A percentile compares a stretch with the other conserved stretches of the same genome.
phyloP scores from a whole-genome alignment of 2,113 vertebrate genomes.

The Poecile atricapillus region DNA sequence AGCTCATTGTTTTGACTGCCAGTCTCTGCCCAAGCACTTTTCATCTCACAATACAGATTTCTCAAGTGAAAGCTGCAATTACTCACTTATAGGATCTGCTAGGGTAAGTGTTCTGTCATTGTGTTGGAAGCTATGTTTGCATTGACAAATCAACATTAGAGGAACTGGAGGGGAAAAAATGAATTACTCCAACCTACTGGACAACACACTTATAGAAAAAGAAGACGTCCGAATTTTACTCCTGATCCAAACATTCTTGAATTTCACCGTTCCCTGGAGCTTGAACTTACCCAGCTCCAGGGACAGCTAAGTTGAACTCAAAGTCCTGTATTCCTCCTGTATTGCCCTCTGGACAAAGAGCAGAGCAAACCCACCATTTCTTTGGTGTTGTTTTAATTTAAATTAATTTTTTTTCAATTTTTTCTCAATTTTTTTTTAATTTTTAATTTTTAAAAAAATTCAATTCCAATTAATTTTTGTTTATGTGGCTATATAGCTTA shows the following conservation, averaged over 20 bases:
- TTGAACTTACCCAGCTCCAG: neutral
- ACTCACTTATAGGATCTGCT: neutral
- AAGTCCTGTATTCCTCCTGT: neutral
- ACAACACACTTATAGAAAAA: neutral
- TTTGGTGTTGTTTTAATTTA: neutral
- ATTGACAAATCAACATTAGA: neutral
- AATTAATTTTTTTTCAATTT: neutral
- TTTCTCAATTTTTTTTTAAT: neutral
- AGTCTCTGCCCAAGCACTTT: neutral
- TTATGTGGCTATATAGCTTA: neutral
- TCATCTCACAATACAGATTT: neutral
- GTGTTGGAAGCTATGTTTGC: neutral
- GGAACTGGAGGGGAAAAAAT: neutral
- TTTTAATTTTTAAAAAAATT: neutral
- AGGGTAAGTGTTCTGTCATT: neutral
- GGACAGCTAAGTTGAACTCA: neutral
- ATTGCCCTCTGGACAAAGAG: neutral
- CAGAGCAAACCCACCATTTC: neutral
- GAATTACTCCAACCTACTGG: rapidly evolving
- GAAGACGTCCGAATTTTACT: neutral
- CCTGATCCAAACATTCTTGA: neutral
- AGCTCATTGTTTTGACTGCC: neutral
- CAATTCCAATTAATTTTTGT: neutral
- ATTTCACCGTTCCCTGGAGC: neutral
- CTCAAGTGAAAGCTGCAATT: neutral